A percentile compares a stretch with the other conserved stretches of the same genome.
Conservation (phyloP, 2,888 invertebrate species). For the Sinohyriopsis cumingii region DNA sequence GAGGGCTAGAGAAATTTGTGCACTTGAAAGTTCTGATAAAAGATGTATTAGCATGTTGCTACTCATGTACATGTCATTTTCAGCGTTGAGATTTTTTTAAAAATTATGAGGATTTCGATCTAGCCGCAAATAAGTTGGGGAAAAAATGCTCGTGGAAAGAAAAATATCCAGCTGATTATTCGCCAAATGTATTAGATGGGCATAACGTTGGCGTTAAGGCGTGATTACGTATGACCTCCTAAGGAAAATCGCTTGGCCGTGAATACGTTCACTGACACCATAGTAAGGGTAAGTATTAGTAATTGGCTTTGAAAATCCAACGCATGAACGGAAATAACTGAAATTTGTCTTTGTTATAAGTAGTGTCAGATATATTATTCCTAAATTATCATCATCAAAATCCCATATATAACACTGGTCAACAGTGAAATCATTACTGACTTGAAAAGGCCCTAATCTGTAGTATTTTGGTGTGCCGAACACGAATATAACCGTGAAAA, state of each 20-base stretch:
- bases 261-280: constrained; percentile 3
- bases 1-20: no score
- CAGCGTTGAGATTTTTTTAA: constrained; percentile 1
- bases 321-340: constrained; percentile 1
- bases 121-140: constrained; percentile 9
- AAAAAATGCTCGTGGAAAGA: constrained; percentile 12
- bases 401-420: no score
- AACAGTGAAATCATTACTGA: no score
- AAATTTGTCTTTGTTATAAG: no score
- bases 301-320: not conserved
- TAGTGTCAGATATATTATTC: not conserved
- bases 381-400: constrained; percentile 15
- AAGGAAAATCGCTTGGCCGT: constrained; percentile 6
- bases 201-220: not conserved
- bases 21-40: no score
- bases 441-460: no score
- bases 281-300: constrained; percentile 22
- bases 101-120: constrained; percentile 14
- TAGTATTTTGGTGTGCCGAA: no score
- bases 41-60: not conserved
- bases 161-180: constrained; percentile 9
- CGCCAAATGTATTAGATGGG: not conserved
- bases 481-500: no score
- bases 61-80: constrained; percentile 3
- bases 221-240: constrained; percentile 7